Evolutionary conservation across 2,113 vertebrate genomes (phyloP), one percentile per base, ranked within the genome.

Genomic region (Tinamus guttatus): DNA sequence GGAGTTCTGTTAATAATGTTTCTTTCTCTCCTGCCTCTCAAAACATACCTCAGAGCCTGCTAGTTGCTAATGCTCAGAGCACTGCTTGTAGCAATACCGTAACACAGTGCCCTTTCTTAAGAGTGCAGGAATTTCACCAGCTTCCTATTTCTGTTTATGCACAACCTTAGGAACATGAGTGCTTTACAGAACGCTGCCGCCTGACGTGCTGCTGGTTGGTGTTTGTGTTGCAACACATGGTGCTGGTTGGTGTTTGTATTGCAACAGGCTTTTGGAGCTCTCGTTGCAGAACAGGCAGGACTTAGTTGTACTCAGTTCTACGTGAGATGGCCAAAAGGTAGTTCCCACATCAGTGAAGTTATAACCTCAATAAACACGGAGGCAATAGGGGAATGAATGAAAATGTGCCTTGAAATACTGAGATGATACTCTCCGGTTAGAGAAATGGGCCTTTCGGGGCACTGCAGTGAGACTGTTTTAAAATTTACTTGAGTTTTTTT

Each of bases 41-140:
- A 68, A 81, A 15, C 21, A 0, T 52, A 13, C 40, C 32, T 49
- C 0, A 0, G 36, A 64, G 49, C 36, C 3, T 32, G 7, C 51
- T 77, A 36, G 22, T 60, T 8, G 54, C 38, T 19, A 82, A 27
- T 17, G 27, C 49, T 83, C 34, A 27, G 68, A 70, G 51, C 24
- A 0, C n/a, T 10, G 64, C 18, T 71, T 28, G 24, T 0, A 0
- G 59, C 47, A 63, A 25, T 20, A 22, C 22, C 9, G 21, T 8
- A 59, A 32, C 63, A 86, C 64, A 47, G 51, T 58, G 34, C 19
- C 18, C 38, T 32, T 90, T 75, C 43, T 41, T 79, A 49, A 16
- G 25, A 5, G 19, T 58, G 36, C 34, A 32, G 64, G 65, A 69
- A 7, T 52, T 76, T 91, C 58, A 76, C 14, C 65, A 58, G 62